phyloP scores from a whole-genome alignment of 2,888 invertebrate genomes.

The Acanthococcus lagerstroemiae region DNA sequence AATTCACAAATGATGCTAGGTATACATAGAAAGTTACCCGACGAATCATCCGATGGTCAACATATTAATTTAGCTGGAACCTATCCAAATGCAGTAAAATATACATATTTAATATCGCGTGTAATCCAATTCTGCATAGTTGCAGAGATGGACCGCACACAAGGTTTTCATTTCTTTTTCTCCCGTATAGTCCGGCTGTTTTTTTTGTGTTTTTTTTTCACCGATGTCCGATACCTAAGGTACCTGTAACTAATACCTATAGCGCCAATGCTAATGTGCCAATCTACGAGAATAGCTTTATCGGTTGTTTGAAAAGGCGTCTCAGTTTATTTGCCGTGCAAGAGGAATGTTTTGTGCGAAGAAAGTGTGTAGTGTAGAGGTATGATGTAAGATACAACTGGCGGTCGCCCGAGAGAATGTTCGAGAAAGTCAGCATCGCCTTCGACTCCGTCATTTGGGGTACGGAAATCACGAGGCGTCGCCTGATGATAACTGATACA shows the following conservation, averaged over 20 bases:
- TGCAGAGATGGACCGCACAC: slow-evolving; percentile 25
- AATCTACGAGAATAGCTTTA: slow-evolving; percentile 22
- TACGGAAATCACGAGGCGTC: no score
- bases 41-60: slow-evolving; percentile 1
- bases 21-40: slow-evolving; percentile 1
- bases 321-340: slow-evolving; percentile 14
- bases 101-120: slow-evolving; percentile 20
- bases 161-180: slow-evolving; percentile 17
- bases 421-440: no score
- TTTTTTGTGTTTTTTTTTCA: no score
- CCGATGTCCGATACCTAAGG: background rate
- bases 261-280: slow-evolving; percentile 19
- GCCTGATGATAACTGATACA: no score
- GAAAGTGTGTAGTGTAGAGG: no score
- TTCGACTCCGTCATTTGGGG: no score
- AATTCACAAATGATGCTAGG: background rate
- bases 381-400: no score
- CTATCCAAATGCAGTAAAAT: slow-evolving; percentile 22
- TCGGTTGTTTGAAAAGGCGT: slow-evolving; percentile 16
- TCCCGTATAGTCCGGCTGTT: background rate
- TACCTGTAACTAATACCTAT: background rate
- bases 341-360: background rate
- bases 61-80: slow-evolving; percentile 27
- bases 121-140: slow-evolving; percentile 26
- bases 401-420: no score